Conservation (phyloP, 2,113 vertebrate species). For the Bucco capensis region DNA sequence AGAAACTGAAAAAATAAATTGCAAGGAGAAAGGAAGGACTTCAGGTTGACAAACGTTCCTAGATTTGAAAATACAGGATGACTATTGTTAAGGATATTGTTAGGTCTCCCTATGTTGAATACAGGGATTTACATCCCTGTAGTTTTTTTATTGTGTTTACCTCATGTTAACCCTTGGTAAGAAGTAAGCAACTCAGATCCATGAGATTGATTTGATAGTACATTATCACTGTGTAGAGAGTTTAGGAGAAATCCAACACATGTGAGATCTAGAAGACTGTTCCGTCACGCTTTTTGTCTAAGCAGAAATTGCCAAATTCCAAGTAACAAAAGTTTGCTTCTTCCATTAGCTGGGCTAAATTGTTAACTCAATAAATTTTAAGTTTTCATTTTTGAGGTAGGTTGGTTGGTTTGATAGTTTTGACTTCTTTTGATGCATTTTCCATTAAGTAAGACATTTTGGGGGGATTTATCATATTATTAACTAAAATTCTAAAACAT, state of each 20-base stretch:
- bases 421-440: neutral
- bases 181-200: neutral
- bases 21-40: neutral
- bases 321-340: neutral
- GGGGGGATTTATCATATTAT: rapidly evolving
- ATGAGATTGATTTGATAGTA: neutral
- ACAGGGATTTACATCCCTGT: neutral
- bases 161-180: neutral
- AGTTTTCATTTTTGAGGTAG: rapidly evolving
- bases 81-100: neutral
- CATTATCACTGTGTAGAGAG: neutral
- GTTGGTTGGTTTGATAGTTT: neutral
- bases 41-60: neutral
- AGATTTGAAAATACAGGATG: neutral
- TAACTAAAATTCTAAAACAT: neutral
- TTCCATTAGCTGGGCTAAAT: neutral
- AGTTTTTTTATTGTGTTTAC: neutral
- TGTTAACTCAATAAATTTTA: neutral
- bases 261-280: neutral
- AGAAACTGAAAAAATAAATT: neutral
- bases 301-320: neutral
- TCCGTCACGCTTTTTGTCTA: neutral
- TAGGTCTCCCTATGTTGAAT: neutral
- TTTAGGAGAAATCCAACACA: neutral
- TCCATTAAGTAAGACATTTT: neutral